Conservation (phyloP, 2,888 invertebrate genomes). For the Lottia scabra region DNA sequence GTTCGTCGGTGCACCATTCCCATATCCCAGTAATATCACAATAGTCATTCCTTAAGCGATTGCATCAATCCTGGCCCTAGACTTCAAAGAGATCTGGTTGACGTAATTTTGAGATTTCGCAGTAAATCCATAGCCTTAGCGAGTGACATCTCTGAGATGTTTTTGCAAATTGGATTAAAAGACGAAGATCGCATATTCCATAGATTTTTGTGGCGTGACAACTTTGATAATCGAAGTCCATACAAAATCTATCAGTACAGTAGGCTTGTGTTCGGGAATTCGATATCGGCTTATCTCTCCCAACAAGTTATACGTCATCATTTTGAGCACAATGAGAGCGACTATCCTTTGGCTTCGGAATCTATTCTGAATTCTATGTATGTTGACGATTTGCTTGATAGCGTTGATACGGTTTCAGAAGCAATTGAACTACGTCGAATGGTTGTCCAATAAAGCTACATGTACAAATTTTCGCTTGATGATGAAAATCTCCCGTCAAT, state of each 20-base stretch:
- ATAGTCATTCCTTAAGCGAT: neutral
- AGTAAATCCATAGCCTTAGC: neutral
- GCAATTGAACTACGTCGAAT: neutral
- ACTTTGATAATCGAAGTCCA: neutral
- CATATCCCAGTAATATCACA: too few relatives aligned
- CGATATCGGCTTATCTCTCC: neutral
- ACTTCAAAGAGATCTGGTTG: neutral
- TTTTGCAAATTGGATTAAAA: neutral
- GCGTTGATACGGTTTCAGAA: neutral
- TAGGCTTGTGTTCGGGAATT: neutral
- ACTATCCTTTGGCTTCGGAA: neutral
- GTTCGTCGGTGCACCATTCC: too few relatives aligned
- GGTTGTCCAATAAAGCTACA: neutral
- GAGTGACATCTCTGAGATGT: neutral
- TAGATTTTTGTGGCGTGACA: neutral
- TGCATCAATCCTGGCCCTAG: neutral
- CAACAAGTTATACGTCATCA: neutral
- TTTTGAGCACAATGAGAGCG: neutral
- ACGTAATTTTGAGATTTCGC: neutral
- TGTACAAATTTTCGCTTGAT: neutral
- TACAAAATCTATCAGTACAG: neutral
- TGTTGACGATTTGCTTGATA: neutral
- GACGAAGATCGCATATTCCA: neutral
- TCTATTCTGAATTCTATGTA: neutral
- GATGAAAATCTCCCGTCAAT: neutral